These are phyloP conservation scores for Lates japonicus DNA, from an alignment of 2,797 vertebrate species.

Conservation along the genomic window DNA sequence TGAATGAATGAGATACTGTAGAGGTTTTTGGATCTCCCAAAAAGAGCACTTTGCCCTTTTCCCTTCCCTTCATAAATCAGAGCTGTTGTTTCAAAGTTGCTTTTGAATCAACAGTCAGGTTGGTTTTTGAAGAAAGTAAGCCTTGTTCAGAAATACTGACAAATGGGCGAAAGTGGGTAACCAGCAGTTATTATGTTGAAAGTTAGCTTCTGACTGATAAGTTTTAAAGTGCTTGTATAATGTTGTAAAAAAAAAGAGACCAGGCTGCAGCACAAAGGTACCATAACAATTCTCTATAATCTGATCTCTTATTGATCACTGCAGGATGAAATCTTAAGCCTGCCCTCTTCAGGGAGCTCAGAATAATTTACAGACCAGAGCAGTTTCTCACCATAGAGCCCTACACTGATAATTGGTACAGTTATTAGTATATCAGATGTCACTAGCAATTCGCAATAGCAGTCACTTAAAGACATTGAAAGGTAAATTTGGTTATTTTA, in stretches of 20 bases:
- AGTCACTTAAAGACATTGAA: not conserved
- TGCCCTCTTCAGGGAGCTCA: not conserved
- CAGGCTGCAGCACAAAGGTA: not conserved
- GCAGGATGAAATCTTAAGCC: not conserved
- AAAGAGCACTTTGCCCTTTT: conserved; percentile 27
- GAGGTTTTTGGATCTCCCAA: conserved; percentile 41
- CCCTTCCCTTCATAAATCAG: conserved; percentile 10
- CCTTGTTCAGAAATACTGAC: conserved; percentile 1
- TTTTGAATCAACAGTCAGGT: conserved; percentile 15
- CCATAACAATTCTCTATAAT: not conserved
- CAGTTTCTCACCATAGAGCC: not conserved
- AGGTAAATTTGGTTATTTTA: not conserved
- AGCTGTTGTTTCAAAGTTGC: conserved; percentile 40
- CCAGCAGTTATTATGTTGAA: conserved; percentile 7
- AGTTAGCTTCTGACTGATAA: not conserved
- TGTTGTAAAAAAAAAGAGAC: not conserved
- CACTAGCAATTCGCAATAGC: not conserved
- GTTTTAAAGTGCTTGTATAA: not conserved
- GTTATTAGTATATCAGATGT: not conserved
- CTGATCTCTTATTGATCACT: not conserved
- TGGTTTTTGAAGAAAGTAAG: conserved; percentile 18
- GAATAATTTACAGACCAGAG: not conserved
- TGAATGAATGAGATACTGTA: conserved; percentile 24
- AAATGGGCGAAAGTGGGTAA: not conserved
- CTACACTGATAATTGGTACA: not conserved